Percentiles rank a stretch among this genome's conserved stretches.
Conservation (phyloP, 2,113 vertebrate genomes). For the Lepus timidus region DNA sequence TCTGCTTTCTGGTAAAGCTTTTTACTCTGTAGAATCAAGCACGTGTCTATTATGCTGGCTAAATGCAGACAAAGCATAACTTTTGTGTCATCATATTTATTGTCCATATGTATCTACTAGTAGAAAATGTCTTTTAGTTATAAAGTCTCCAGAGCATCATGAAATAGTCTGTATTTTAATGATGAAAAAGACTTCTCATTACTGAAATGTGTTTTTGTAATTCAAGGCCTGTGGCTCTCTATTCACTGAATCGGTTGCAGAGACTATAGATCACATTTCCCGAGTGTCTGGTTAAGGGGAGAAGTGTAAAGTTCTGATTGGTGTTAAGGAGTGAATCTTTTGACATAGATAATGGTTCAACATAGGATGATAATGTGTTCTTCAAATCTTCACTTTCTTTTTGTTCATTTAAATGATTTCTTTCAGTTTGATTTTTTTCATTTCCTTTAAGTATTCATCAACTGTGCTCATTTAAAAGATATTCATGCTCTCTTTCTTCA, state of each 20-base stretch:
- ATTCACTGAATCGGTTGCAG: conserved; percentile 33
- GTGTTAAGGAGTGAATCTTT: conserved; percentile 56
- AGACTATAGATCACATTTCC: not conserved
- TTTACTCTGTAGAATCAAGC: not conserved
- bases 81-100: conserved; percentile 51
- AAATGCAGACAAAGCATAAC: conserved; percentile 45
- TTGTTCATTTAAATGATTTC: conserved; percentile 60
- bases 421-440: conserved; percentile 61
- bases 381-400: conserved; percentile 56
- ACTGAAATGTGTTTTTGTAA: conserved; percentile 47
- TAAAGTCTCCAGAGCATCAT: not conserved
- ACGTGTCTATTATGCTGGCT: not conserved
- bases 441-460: conserved; percentile 66
- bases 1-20: not conserved
- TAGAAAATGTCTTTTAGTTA: conserved; percentile 56
- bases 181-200: conserved; percentile 43
- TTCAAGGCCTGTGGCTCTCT: not conserved
- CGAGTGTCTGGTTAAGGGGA: conserved; percentile 11
- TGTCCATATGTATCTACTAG: conserved; percentile 38
- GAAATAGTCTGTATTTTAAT: conserved; percentile 59
- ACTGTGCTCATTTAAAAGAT: conserved; percentile 15
- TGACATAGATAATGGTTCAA: conserved; percentile 37
- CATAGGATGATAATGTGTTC: not conserved
- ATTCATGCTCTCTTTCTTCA: conserved; percentile 44
- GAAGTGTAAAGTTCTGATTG: not conserved